phyloP scores from a whole-genome alignment of 2,113 vertebrate species.

The Paedocypris sp. region DNA sequence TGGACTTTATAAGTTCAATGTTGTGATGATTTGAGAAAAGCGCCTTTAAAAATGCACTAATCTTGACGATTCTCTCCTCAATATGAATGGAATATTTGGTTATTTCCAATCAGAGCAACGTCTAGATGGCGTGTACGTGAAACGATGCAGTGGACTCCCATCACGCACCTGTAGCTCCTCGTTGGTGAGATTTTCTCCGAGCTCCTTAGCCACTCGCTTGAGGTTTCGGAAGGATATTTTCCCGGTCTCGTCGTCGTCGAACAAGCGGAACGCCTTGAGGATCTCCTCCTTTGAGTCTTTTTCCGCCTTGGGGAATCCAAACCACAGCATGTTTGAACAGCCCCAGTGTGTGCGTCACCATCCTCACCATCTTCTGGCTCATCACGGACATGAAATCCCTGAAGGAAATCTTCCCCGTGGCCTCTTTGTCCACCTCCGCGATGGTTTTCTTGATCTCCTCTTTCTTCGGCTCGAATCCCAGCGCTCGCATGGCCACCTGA shows the following conservation, averaged over 20 bases:
- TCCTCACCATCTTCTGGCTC: slow-evolving; percentile 85
- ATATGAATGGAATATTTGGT: too few relatives aligned
- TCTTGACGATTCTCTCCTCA: too few relatives aligned
- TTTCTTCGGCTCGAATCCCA: slow-evolving; percentile 89
- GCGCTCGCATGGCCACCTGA: slow-evolving; percentile 87
- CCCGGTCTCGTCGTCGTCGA: slow-evolving; percentile 87
- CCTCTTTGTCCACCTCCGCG: slow-evolving; percentile 77
- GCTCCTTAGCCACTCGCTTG: slow-evolving; percentile 80
- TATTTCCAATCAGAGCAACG: too few relatives aligned
- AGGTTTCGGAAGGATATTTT: slow-evolving; percentile 91
- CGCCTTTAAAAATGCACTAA: too few relatives aligned
- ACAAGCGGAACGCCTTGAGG: slow-evolving; percentile 86
- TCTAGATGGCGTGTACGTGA: too few relatives aligned
- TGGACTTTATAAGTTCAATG: too few relatives aligned
- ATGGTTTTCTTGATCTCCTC: slow-evolving; percentile 91
- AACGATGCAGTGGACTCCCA: too few relatives aligned
- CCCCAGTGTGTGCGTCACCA: not conserved
- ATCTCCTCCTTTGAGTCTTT: slow-evolving; percentile 93
- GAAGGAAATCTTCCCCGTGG: slow-evolving; percentile 81
- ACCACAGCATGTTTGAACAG: not conserved
- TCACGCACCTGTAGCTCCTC: slow-evolving; percentile 89
- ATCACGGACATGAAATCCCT: slow-evolving; percentile 75
- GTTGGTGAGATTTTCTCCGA: slow-evolving; percentile 85
- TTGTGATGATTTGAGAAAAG: too few relatives aligned
- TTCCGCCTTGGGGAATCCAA: slow-evolving; percentile 63